Conservation (phyloP, 2,888 invertebrate genomes). For the Melanophora roralis region DNA sequence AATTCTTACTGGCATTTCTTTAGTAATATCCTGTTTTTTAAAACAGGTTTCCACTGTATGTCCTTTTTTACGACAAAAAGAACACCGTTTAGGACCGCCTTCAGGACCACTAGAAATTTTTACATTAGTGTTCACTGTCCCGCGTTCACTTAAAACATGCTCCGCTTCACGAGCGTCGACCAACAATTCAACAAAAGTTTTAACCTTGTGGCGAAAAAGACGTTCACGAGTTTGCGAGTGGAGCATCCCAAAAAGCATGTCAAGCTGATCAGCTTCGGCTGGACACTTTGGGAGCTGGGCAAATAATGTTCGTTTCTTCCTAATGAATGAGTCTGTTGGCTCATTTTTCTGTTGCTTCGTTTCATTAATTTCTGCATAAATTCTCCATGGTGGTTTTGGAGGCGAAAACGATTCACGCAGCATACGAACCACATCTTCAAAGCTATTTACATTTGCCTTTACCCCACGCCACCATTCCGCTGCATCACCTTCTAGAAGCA, state of each 20-base stretch:
- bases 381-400: conserved; percentile 34
- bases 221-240: conserved; percentile 44
- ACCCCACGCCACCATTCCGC: conserved; percentile 53
- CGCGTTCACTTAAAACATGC: conserved; percentile 13
- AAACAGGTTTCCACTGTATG: conserved; percentile 23
- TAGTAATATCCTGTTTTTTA: background rate
- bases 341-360: conserved; percentile 55
- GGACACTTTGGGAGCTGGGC: conserved; percentile 25
- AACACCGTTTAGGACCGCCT: conserved; percentile 20
- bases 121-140: conserved; percentile 3
- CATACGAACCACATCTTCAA: conserved; percentile 44
- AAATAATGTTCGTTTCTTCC: conserved; percentile 56
- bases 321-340: conserved; percentile 52
- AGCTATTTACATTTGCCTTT: background rate
- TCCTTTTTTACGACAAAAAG: conserved; percentile 33
- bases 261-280: conserved; percentile 35
- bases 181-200: conserved; percentile 36
- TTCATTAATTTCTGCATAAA: conserved; percentile 57
- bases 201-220: conserved; percentile 31
- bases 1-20: background rate
- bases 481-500: conserved; percentile 47
- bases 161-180: conserved; percentile 47
- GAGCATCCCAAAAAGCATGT: conserved; percentile 47
- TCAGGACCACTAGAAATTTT: conserved; percentile 7
- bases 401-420: conserved; percentile 24